These are phyloP conservation scores for Drosophila mulleri DNA, from an alignment of 2,888 invertebrate species.

Conservation along the genomic window DNA sequence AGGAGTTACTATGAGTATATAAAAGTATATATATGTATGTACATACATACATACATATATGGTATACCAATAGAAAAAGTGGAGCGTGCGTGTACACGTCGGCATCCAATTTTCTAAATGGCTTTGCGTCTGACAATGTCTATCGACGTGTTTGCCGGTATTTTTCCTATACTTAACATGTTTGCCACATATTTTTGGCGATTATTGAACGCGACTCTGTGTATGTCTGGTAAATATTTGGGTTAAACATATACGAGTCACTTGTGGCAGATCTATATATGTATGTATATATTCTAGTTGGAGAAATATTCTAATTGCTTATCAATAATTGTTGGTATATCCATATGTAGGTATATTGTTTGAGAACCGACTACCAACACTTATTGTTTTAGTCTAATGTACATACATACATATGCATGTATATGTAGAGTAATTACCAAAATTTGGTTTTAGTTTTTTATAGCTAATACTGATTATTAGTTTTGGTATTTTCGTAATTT, in stretches of 20 bases:
- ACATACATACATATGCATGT: no score
- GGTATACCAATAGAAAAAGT: background rate
- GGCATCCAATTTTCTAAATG: slow-evolving; percentile 68
- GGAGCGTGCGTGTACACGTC: slow-evolving; percentile 32
- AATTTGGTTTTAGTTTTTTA: no score
- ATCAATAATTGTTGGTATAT: background rate
- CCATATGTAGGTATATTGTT: background rate
- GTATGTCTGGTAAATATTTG: slow-evolving; percentile 22
- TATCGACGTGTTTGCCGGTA: slow-evolving; percentile 14
- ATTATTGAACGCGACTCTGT: slow-evolving; percentile 15
- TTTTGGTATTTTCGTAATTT: background rate
- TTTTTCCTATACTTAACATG: slow-evolving; percentile 48
- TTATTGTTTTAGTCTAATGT: no score
- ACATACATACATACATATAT: background rate
- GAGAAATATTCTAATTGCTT: background rate
- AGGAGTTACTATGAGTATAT: background rate
- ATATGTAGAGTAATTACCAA: no score
- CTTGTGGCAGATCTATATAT: background rate
- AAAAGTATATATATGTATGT: background rate
- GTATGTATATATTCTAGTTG: background rate
- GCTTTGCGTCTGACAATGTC: slow-evolving; percentile 23
- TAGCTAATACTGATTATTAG: no score
- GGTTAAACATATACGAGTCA: background rate
- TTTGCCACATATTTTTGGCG: slow-evolving; percentile 21
- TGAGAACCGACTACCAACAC: background rate